phyloP scores from a whole-genome alignment of 2,113 vertebrate genomes.

The Colius striatus region DNA sequence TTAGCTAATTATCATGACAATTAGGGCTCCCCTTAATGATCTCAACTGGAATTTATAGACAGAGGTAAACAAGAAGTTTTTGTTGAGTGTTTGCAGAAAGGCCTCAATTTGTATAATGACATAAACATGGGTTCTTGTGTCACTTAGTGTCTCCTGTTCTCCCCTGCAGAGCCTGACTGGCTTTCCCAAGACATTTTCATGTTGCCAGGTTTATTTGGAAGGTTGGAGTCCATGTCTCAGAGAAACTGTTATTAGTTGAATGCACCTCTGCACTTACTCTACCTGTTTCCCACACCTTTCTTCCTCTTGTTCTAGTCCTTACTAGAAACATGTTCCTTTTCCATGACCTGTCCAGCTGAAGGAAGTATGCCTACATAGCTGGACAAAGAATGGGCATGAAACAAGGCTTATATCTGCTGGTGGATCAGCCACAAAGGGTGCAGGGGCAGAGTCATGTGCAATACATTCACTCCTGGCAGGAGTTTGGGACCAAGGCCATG shows the following conservation, averaged over 20 bases:
- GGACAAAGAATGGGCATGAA: no score
- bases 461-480: not conserved
- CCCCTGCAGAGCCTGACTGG: not conserved
- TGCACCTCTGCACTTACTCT: not conserved
- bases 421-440: not conserved
- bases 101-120: not conserved
- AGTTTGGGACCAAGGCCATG: not conserved
- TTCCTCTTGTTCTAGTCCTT: not conserved
- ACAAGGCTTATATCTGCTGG: not conserved
- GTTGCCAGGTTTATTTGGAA: not conserved
- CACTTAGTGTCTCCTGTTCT: not conserved
- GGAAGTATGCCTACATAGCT: not conserved
- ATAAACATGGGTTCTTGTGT: not conserved
- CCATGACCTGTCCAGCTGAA: not conserved
- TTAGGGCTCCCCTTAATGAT: conserved; percentile 21
- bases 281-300: not conserved
- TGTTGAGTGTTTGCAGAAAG: not conserved
- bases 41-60: not conserved
- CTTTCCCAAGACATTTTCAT: not conserved
- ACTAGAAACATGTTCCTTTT: not conserved
- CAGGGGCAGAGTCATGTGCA: not conserved
- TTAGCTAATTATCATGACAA: not conserved
- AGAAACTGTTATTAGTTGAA: not conserved
- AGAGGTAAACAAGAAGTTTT: not conserved
- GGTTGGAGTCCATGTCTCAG: not conserved